A percentile compares a stretch with the other conserved stretches of the same genome.
phyloP scores from a whole-genome alignment of 2,888 invertebrate species.

The Ophonus ardosiacus region DNA sequence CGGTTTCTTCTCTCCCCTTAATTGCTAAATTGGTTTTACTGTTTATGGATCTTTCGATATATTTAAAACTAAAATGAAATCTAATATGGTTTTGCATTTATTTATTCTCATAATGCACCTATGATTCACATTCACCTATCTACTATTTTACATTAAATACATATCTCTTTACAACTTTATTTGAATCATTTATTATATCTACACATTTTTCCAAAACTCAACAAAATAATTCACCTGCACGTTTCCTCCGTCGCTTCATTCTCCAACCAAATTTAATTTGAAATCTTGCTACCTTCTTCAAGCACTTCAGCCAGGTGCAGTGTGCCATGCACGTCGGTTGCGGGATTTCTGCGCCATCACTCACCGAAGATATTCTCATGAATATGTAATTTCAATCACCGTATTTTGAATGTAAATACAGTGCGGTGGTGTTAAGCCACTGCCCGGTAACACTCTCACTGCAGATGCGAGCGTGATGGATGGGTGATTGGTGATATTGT shows the following conservation, averaged over 20 bases:
- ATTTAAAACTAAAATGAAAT: no score
- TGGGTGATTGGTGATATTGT: constrained; percentile 28
- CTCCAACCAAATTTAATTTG: constrained; percentile 15
- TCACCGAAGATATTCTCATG: constrained; percentile 60
- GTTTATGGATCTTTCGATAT: no score
- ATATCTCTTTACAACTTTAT: background rate
- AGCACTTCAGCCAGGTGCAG: background rate
- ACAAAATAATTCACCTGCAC: constrained; percentile 33
- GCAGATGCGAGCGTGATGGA: background rate
- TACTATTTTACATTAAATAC: no score
- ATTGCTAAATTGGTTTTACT: no score
- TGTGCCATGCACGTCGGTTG: constrained; percentile 22
- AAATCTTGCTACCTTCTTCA: background rate
- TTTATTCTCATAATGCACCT: no score
- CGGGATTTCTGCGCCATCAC: constrained; percentile 47
- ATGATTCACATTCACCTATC: no score
- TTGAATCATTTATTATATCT: background rate
- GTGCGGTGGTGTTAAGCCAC: background rate
- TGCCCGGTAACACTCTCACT: constrained; percentile 43
- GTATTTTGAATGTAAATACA: constrained; percentile 60
- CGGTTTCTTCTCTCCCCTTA: no score
- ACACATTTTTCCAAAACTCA: background rate
- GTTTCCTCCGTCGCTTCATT: background rate
- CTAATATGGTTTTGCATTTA: no score
- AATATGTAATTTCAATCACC: constrained; percentile 64